A percentile compares a stretch with the other conserved stretches of the same genome.
Conservation (phyloP, 1,140 invertebrate species). For the Heterodera carotae region DNA sequence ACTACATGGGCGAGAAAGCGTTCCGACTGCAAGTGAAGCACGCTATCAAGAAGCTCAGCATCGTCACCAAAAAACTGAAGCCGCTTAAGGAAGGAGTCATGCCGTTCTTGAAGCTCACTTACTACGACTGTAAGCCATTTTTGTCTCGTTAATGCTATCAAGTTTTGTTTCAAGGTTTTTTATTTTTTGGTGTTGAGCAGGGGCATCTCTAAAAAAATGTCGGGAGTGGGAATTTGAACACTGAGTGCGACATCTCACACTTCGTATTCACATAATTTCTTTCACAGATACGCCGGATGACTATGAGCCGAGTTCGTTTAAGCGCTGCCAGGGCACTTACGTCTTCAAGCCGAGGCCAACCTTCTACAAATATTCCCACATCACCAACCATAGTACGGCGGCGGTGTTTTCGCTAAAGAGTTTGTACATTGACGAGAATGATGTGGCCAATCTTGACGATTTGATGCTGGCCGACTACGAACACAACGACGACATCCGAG, state of each 20-base stretch:
- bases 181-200: too few relatives aligned
- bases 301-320: conserved; percentile 26
- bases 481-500: not conserved
- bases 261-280: too few relatives aligned
- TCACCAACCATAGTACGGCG: conserved; percentile 16
- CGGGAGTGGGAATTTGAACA: too few relatives aligned
- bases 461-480: not conserved
- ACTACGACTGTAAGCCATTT: conserved; percentile 34
- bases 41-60: conserved; percentile 28
- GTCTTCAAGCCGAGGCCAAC: conserved; percentile 8
- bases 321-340: conserved; percentile 21
- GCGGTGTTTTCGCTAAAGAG: conserved; percentile 23
- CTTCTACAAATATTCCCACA: conserved; percentile 23
- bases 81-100: not conserved
- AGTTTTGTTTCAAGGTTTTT: not conserved
- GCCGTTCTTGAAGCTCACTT: conserved; percentile 34
- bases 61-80: conserved; percentile 7
- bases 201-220: too few relatives aligned
- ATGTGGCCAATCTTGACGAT: conserved; percentile 23
- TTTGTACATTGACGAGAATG: not conserved
- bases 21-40: conserved; percentile 31
- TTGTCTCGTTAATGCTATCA: not conserved
- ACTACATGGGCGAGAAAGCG: conserved; percentile 28
- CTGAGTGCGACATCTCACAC: too few relatives aligned
- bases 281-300: conserved; percentile 33